Conservation (phyloP, 2,797 vertebrate genomes). For the Nyctalus aviator region DNA sequence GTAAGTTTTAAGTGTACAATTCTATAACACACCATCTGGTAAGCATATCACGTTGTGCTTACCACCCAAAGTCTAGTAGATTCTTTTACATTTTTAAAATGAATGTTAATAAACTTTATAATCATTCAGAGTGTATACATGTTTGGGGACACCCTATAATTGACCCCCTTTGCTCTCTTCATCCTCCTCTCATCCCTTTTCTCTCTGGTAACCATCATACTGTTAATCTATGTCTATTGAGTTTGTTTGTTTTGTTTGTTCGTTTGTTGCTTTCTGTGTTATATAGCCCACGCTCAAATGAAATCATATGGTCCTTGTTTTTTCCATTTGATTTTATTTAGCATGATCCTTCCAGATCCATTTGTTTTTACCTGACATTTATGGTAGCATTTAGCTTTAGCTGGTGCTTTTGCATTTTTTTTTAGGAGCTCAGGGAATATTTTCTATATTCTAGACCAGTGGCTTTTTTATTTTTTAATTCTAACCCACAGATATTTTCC, state of each 20-base stretch:
- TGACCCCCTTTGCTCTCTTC: background rate
- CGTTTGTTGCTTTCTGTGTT: background rate
- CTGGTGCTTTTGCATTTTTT: background rate
- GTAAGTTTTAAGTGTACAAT: background rate
- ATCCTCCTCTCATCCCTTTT: background rate
- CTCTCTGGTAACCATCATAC: background rate
- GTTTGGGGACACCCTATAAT: background rate
- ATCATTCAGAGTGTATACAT: too few species aligned
- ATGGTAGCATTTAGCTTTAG: background rate
- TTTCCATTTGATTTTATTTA: background rate
- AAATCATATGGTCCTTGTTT: background rate
- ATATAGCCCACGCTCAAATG: background rate
- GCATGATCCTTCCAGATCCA: background rate
- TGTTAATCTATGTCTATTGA: background rate
- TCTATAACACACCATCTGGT: background rate
- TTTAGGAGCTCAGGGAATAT: background rate
- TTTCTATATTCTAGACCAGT: background rate
- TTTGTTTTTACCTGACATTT: background rate
- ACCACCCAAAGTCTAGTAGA: background rate
- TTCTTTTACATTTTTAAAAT: too few species aligned
- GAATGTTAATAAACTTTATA: too few species aligned
- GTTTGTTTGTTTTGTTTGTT: background rate
- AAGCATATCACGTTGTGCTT: background rate
- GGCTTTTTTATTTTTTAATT: too few species aligned
- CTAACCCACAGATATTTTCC: too few species aligned